Percentiles rank a stretch among this genome's conserved stretches.
Conservation (phyloP, 1,140 invertebrate species). For the Anastrepha obliqua region DNA sequence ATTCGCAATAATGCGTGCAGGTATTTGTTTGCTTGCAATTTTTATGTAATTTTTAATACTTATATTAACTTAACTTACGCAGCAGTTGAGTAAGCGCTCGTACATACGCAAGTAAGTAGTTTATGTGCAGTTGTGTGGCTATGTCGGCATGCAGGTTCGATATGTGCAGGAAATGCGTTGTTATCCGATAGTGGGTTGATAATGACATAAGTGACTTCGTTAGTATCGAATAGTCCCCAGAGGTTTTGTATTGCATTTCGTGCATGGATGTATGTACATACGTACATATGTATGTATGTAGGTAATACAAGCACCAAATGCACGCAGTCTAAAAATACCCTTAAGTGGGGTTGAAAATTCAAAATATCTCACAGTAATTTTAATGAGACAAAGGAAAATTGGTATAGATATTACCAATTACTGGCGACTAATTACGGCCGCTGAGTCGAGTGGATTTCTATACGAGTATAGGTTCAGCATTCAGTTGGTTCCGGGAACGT, state of each 20-base stretch:
- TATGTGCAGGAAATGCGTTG: constrained; percentile 20
- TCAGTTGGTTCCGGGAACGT: too few relatives aligned
- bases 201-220: constrained; percentile 43
- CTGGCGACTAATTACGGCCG: too few relatives aligned
- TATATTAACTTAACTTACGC: background rate
- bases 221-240: background rate
- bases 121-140: background rate
- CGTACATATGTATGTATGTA: too few relatives aligned
- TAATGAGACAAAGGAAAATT: too few relatives aligned
- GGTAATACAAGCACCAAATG: too few relatives aligned
- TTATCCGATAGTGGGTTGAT: constrained; percentile 24
- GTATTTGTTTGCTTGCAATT: background rate
- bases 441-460: too few relatives aligned
- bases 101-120: background rate
- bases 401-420: too few relatives aligned
- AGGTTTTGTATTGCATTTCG: background rate
- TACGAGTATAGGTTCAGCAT: too few relatives aligned
- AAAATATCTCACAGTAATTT: too few relatives aligned
- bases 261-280: background rate
- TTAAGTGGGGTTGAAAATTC: too few relatives aligned
- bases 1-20: constrained; percentile 9
- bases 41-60: background rate
- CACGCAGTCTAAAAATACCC: too few relatives aligned
- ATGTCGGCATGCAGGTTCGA: background rate
- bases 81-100: too few relatives aligned